Base-by-base conservation (phyloP, 2,113 vertebrate genomes). In the Tapirus terrestris region DNA sequence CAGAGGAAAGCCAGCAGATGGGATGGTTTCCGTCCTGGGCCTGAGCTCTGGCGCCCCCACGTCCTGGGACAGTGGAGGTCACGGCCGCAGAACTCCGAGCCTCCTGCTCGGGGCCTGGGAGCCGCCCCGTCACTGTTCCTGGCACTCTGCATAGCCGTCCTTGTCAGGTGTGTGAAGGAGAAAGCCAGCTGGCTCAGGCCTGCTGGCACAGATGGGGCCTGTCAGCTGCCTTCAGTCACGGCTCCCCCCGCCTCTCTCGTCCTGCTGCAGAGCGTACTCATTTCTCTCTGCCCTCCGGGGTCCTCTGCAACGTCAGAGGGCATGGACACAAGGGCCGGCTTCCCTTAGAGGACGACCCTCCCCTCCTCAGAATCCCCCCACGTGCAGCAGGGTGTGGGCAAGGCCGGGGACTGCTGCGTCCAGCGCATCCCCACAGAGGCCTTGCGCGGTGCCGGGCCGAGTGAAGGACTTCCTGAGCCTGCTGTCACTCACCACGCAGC, bases 401-500 rank as follows among this genome's bases (percentile, higher is more conserved):
- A 25, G 29, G 12, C 45, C 45, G 5, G 29, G 45, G 75, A 51
- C 51, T 3, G 29, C 75, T 12, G 17, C 0, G 0, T 33, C 51
- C 31, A 3, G n/a, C 0, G 0, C 31, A 0, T 6, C 23, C 0
- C 39, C 63, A 0, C 8, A 18, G 53, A 23, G 13, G 8, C 13
- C 73, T 2, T 3, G 8, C 43, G 20, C 0, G 9, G 60, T 5
- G 17, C 31, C 92, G 7, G 48, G 60, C 12, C 23, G 2, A 1
- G n/a, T 27, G 0, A 11, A 27, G 61, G 72, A 82, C 61, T 63
- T 51, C 68, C 25, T 3, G 1, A 8, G 3, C 1, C 1, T 10
- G 36, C 61, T 2, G 17, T 12, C 10, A 0, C 45, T 0, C 13
- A 53, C 9, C 12, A 2, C 4, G 1, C 2, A 27, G 5, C 9